Evolutionary conservation across 1,140 invertebrate species (phyloP).

Genomic region (Epicauta chinensis): DNA sequence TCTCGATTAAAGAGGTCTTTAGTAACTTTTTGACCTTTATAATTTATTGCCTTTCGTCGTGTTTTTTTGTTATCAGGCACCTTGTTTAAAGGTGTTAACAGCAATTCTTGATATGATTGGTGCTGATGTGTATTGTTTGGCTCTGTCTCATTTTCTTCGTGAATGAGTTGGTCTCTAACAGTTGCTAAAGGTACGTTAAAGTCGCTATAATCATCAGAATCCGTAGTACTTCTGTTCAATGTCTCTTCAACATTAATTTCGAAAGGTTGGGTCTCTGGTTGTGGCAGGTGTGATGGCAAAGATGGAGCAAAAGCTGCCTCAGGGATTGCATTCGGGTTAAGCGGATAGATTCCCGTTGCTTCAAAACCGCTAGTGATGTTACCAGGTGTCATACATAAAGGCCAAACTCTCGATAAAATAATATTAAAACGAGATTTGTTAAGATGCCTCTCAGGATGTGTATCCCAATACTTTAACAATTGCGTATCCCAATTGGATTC

Average conservation of each 20-base stretch:
- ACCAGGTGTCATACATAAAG: too few species aligned
- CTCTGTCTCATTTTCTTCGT: background rate
- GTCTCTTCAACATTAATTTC: background rate
- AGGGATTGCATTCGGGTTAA: background rate
- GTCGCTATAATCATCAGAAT: background rate
- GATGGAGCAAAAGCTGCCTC: constrained; percentile 2
- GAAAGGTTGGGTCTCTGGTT: background rate
- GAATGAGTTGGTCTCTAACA: background rate
- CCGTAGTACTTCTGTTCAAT: too few species aligned
- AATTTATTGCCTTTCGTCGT: background rate
- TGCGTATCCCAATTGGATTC: constrained; percentile 37
- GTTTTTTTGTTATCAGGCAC: too few species aligned
- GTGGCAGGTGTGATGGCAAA: background rate
- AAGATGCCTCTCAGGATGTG: background rate
- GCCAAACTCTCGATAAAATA: background rate
- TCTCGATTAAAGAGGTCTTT: constrained; percentile 1
- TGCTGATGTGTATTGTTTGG: background rate
- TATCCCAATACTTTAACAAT: background rate
- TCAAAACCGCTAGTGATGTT: constrained; percentile 2
- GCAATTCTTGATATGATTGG: background rate
- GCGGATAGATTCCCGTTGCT: constrained; percentile 2
- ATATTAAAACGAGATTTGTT: too few species aligned
- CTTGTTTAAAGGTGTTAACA: background rate
- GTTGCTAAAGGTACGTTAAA: too few species aligned
- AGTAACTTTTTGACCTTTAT: constrained; percentile 1